Evolutionary conservation across 1,140 invertebrate species (phyloP).

Genomic region (Hyles vespertilio): DNA sequence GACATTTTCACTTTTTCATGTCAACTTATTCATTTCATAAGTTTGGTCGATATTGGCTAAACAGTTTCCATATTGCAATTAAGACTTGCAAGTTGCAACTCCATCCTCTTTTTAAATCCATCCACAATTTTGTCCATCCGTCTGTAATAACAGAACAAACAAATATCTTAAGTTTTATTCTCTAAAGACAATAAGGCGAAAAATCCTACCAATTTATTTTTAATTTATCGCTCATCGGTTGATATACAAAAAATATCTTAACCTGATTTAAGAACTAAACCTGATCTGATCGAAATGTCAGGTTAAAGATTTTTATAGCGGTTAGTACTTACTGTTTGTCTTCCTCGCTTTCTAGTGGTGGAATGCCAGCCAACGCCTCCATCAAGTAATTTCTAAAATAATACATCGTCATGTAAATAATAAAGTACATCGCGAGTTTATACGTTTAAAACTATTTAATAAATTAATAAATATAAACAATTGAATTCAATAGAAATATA

Average conservation of each 20-base stretch:
- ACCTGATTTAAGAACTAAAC: too few relatives aligned
- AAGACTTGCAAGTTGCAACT: conserved; percentile 53
- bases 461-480: too few relatives aligned
- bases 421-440: not conserved
- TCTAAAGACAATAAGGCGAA: too few relatives aligned
- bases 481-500: too few relatives aligned
- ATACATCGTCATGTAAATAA: not conserved
- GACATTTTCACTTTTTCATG: too few relatives aligned
- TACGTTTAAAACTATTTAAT: not conserved
- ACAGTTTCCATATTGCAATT: conserved; percentile 62
- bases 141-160: conserved; percentile 25
- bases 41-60: conserved; percentile 18
- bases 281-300: too few relatives aligned
- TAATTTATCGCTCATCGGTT: too few relatives aligned
- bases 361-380: conserved; percentile 50
- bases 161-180: too few relatives aligned
- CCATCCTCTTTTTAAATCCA: conserved; percentile 57
- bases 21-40: not conserved
- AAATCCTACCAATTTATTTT: too few relatives aligned
- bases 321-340: conserved; percentile 64
- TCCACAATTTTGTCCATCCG: conserved; percentile 51
- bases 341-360: conserved; percentile 52
- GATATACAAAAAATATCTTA: too few relatives aligned
- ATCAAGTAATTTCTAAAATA: conserved; percentile 47
- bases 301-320: too few relatives aligned